Base-by-base conservation (phyloP, 2,888 invertebrate species). In the Ophion costatus region DNA sequence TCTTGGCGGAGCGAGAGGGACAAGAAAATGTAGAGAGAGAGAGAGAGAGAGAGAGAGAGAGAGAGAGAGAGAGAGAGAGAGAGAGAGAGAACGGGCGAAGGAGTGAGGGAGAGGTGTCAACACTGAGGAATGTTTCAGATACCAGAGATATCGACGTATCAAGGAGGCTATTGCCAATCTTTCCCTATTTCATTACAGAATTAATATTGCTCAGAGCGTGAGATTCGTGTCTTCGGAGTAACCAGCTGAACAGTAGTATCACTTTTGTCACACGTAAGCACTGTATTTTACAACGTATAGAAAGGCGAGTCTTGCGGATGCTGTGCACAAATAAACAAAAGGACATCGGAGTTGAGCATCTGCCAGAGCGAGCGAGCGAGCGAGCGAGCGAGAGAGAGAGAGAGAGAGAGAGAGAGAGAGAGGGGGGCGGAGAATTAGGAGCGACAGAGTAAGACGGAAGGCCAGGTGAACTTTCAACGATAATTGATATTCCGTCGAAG, bases 81-180 rank as follows among this genome's bases (percentile, higher is more conserved):
- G 74, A 91, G 89, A 91, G 88, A 87, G 87, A 90, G 91, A 42
- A 3, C 2, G 45, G 14, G 51, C 14, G 51, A 51, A 57, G 17
- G 91, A 92, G 92, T 92, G 93, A 92, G 61, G 66, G 75, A 71
- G 29, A 78, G 78, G 69, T 78, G 69, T 78, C 69, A 78, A 93
- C 91, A 92, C 90, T 92, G 87, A 89, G 93, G 92, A 93, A 93
- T 93, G 85, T 92, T 69, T 80, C 90, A 88, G 90, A 91, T 92
- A 88, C 90, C 83, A 78, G 61, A 70, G 64, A 61, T 63, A 89
- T 66, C 89, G 88, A 91, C 88, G 89, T 86, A 83, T 87, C 75
- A 87, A 87, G 83, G 85, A 87, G 80, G 70, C 83, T 85, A 86
- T 87, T 82, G 69, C 75, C 59, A 63, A 51, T 42, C 17, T 76